phyloP scores from a whole-genome alignment of 2,888 invertebrate species.

The Andrena praecox region DNA sequence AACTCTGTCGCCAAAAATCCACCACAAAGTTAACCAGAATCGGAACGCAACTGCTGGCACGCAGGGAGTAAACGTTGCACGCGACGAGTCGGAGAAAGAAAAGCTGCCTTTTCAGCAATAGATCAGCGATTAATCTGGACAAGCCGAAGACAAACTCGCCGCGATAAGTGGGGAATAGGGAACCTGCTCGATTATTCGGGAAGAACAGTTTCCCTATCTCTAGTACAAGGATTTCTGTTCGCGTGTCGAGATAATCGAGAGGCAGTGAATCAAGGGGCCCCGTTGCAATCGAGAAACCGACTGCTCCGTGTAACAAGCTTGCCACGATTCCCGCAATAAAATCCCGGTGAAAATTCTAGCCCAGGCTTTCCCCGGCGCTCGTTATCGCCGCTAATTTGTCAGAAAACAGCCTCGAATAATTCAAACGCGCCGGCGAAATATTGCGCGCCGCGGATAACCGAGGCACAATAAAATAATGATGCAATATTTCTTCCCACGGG shows the following conservation, averaged over 20 bases:
- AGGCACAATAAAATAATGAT: constrained; percentile 20
- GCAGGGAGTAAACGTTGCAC: not conserved
- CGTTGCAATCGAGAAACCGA: not conserved
- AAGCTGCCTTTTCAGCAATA: not conserved
- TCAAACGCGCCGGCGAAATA: not conserved
- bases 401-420: not conserved
- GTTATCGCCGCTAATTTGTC: not conserved
- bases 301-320: constrained; percentile 1
- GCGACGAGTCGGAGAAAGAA: not conserved
- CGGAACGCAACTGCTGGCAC: not conserved
- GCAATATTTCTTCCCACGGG: constrained; percentile 40
- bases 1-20: too few relatives aligned
- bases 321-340: constrained; percentile 4
- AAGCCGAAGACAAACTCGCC: constrained; percentile 11
- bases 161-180: constrained; percentile 1
- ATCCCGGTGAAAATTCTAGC: not conserved
- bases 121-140: constrained; percentile 5
- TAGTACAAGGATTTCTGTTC: constrained; percentile 3
- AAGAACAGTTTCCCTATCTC: constrained; percentile 8
- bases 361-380: constrained; percentile 1
- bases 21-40: too few relatives aligned
- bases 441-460: not conserved
- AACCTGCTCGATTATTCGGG: constrained; percentile 8
- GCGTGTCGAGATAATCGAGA: constrained; percentile 10
- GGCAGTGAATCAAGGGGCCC: constrained; percentile 5